Evolutionary conservation across 2,113 vertebrate species (phyloP).

Genomic region (Oryzias celebensis): DNA sequence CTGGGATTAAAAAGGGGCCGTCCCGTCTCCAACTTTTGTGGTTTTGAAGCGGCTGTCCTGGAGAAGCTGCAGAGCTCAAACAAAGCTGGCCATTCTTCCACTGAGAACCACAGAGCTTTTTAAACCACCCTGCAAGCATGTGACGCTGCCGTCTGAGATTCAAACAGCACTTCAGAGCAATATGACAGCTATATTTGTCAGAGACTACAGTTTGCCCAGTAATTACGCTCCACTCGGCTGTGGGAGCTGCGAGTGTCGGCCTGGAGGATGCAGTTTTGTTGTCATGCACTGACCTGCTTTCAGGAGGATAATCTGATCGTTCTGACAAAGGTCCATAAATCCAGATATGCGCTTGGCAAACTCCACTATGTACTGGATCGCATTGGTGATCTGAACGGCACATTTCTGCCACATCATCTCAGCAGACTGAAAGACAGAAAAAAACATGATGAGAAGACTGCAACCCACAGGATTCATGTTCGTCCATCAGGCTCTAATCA

Average conservation of each 20-base stretch:
- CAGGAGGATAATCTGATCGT: slow-evolving; percentile 92
- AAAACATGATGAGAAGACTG: neutral
- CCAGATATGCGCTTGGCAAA: slow-evolving; percentile 89
- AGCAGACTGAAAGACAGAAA: slow-evolving; percentile 75
- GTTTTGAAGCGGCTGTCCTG: neutral
- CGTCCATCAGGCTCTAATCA: too few relatives aligned
- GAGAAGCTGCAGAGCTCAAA: slow-evolving; percentile 6
- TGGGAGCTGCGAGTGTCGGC: neutral
- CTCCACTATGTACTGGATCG: slow-evolving; percentile 92
- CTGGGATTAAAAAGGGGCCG: too few relatives aligned
- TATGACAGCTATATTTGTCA: slow-evolving; percentile 19
- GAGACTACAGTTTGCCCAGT: neutral
- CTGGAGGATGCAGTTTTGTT: neutral
- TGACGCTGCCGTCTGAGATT: slow-evolving; percentile 18
- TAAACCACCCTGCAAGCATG: slow-evolving; percentile 24
- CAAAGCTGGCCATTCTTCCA: slow-evolving; percentile 27
- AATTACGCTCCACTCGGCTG: slow-evolving; percentile 4
- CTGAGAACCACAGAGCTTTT: slow-evolving; percentile 3
- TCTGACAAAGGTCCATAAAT: slow-evolving; percentile 94
- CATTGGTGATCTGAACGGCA: slow-evolving; percentile 86
- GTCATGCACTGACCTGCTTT: slow-evolving; percentile 84
- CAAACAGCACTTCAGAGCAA: slow-evolving; percentile 7
- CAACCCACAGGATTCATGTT: too few relatives aligned
- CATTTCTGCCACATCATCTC: slow-evolving; percentile 91
- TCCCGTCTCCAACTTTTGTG: neutral